Base-by-base conservation (phyloP, 2,797 vertebrate genomes). In the Leontopithecus rosalia region DNA sequence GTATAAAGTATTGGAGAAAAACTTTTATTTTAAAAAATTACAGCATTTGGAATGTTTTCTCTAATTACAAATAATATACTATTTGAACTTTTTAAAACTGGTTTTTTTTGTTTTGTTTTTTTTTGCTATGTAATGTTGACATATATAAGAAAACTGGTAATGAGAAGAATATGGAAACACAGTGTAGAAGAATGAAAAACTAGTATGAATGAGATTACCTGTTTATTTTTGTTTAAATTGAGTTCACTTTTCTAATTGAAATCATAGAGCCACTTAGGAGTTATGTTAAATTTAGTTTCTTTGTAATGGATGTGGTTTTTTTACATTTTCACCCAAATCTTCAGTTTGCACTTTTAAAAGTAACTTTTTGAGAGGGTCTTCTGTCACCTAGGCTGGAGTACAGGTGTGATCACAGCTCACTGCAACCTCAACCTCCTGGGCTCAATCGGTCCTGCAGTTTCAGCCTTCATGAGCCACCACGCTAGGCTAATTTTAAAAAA, bases 221-320 rank as follows among this genome's bases (percentile, higher is more conserved):
- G 39, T 94, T 96, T 86, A 83, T 80, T 93, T 95, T 95, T 93
- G 48, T 95, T 94, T 89, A 92, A 83, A 86, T 91, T 70, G 11
- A 77, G 11, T 70, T 7, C 4, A 46, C 70, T 88, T 95, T 93
- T 96, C 52, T 91, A 26, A 46, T 82, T 86, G 61, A 87, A 95
- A 75, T 88, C 80, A 73, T 33, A 75, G 13, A 93, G 7, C 76
- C 28, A 76, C 80, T 93, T 88, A 33, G 19, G 41, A 28, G 10
- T 88, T 94, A 50, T 87, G 33, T 52, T 88, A 88, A 92, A 75
- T 50, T 76, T 92, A 55, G n/a, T 94, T 96, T 90, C 26, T 87
- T 80, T 94, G 24, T 88, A 89, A 91, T 67, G 48, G 11, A 77
- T 57, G n/a, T 0, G 4, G 33, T 61, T 82, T 91, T 91, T 95